These are phyloP conservation scores for Furcula furcula DNA, from an alignment of 2,888 invertebrate genomes.

Conservation along the genomic window DNA sequence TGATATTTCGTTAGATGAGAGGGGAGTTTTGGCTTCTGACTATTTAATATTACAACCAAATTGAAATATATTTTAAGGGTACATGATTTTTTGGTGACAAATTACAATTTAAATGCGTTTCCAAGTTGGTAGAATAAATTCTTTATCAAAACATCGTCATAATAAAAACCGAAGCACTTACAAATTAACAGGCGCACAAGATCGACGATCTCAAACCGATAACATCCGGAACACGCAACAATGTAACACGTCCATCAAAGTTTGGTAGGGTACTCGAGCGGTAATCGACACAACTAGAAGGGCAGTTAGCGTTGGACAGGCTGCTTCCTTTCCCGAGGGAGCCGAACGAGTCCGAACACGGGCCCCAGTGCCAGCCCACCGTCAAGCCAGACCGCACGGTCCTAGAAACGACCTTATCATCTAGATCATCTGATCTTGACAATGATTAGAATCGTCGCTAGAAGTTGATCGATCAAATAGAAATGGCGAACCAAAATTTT, in stretches of 20 bases:
- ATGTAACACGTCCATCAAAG: slow-evolving; percentile 73
- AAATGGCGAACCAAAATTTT: slow-evolving; percentile 55
- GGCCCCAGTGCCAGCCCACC: slow-evolving; percentile 38
- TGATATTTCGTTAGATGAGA: slow-evolving; percentile 11
- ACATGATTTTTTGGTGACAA: no score
- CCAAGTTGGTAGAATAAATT: no score
- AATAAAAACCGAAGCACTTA: no score
- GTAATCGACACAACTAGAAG: slow-evolving; percentile 76
- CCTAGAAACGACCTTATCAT: slow-evolving; percentile 32
- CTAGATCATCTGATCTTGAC: slow-evolving; percentile 33
- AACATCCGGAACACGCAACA: slow-evolving; percentile 53
- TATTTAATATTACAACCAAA: slow-evolving; percentile 11
- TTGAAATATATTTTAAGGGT: no score
- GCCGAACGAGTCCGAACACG: slow-evolving; percentile 18
- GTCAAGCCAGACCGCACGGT: slow-evolving; percentile 30
- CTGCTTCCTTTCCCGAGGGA: slow-evolving; percentile 76
- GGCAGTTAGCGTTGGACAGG: slow-evolving; percentile 72
- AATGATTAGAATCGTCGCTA: slow-evolving; percentile 24
- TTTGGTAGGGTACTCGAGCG: slow-evolving; percentile 70
- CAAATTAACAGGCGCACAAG: no score
- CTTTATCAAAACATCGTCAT: no score
- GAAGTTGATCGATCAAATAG: slow-evolving; percentile 3
- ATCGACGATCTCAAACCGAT: slow-evolving; percentile 38
- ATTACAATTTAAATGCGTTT: no score
- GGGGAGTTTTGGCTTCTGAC: not conserved